Evolutionary conservation across 2,888 invertebrate species (phyloP).

Genomic region (Melanargia galathea): DNA sequence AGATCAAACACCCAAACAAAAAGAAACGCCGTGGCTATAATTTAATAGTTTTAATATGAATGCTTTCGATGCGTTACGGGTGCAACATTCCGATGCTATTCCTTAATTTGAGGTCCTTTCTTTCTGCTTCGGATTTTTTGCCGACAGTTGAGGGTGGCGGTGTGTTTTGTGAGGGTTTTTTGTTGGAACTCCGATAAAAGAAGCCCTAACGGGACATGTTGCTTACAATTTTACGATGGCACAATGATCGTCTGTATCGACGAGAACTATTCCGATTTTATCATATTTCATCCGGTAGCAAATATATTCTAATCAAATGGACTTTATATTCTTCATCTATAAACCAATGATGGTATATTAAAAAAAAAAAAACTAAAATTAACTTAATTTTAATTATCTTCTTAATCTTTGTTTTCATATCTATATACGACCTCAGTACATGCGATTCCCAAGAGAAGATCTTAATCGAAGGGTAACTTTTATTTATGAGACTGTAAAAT

Average conservation of each 20-base stretch:
- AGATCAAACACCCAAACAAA: slow-evolving; percentile 12
- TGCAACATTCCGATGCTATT: slow-evolving; percentile 74
- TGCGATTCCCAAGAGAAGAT: background rate
- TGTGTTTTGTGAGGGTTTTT: slow-evolving; percentile 66
- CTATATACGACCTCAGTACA: background rate
- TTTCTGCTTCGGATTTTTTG: slow-evolving; percentile 78
- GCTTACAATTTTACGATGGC: slow-evolving; percentile 35
- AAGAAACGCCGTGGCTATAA: slow-evolving; percentile 18
- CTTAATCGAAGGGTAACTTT: background rate
- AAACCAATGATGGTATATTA: background rate
- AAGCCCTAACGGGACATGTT: slow-evolving; percentile 71
- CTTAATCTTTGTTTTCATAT: background rate
- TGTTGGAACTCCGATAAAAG: slow-evolving; percentile 66
- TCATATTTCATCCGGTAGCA: slow-evolving; percentile 31
- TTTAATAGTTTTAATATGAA: slow-evolving; percentile 26
- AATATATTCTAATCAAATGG: slow-evolving; percentile 18
- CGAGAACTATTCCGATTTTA: slow-evolving; percentile 29
- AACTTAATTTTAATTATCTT: background rate
- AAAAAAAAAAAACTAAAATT: background rate
- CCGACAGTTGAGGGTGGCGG: slow-evolving; percentile 63
- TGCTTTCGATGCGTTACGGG: slow-evolving; percentile 59
- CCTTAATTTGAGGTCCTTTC: slow-evolving; percentile 78
- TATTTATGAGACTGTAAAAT: slow-evolving; percentile 4
- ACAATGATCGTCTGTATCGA: slow-evolving; percentile 32
- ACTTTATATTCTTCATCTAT: background rate